Conservation (phyloP, 2,113 vertebrate genomes). For the Xenopus borealis region DNA sequence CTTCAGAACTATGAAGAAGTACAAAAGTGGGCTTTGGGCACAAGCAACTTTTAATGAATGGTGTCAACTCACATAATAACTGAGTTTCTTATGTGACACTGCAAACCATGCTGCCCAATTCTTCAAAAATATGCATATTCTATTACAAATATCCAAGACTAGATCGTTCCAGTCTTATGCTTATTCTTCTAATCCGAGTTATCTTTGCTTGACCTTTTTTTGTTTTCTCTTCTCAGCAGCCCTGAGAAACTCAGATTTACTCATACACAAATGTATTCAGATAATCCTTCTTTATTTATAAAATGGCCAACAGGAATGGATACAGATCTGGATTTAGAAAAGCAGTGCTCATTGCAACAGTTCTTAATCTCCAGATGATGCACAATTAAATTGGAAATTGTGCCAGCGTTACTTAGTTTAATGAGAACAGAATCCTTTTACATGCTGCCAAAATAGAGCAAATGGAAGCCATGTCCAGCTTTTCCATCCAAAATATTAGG, state of each 20-base stretch:
- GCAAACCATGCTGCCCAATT: too few relatives aligned
- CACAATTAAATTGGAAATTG: conserved; percentile 11
- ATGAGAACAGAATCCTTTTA: conserved; percentile 17
- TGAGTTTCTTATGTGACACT: too few relatives aligned
- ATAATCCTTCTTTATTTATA: conserved; percentile 31
- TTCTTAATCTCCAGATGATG: conserved; percentile 22
- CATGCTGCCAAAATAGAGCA: background rate
- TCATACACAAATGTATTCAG: conserved; percentile 15
- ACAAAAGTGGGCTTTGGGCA: too few relatives aligned
- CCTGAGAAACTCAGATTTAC: conserved; percentile 2
- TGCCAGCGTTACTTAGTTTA: conserved; percentile 27
- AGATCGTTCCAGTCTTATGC: too few relatives aligned
- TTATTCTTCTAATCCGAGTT: too few relatives aligned
- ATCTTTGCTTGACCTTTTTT: too few relatives aligned
- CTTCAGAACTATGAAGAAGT: too few relatives aligned
- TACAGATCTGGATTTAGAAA: conserved; percentile 28
- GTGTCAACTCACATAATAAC: too few relatives aligned
- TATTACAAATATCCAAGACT: too few relatives aligned
- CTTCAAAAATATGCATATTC: too few relatives aligned
- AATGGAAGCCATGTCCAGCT: conserved; percentile 52
- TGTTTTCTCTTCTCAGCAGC: too few relatives aligned
- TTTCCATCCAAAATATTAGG: conserved; percentile 57
- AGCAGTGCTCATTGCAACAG: conserved; percentile 2
- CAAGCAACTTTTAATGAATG: too few relatives aligned
- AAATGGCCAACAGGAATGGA: conserved; percentile 33